Evolutionary conservation across 1,140 invertebrate species (phyloP).

Genomic region (Apis laboriosa): DNA sequence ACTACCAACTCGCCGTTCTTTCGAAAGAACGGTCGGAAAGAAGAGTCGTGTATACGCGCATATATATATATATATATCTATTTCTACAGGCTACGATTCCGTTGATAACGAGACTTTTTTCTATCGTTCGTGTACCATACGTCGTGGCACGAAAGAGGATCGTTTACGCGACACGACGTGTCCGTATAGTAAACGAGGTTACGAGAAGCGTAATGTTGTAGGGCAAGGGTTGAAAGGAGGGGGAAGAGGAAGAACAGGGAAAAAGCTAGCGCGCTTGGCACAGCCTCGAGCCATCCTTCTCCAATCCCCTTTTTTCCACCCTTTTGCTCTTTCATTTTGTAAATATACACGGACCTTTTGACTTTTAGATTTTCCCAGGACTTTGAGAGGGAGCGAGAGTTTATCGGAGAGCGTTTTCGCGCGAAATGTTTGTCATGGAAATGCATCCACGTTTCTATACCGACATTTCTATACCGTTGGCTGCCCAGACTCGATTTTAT

Average conservation of each 20-base stretch:
- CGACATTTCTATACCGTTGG: not conserved
- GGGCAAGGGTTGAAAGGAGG: not conserved
- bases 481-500: not conserved
- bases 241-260: not conserved
- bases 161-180: constrained; percentile 9
- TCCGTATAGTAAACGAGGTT: constrained; percentile 36
- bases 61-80: not conserved
- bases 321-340: not conserved
- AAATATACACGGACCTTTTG: constrained; percentile 37
- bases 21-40: not conserved
- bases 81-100: not conserved
- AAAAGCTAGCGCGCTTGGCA: not conserved
- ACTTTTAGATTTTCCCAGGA: constrained; percentile 20
- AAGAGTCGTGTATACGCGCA: not conserved
- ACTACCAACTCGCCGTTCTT: not conserved
- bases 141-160: not conserved
- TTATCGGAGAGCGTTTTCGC: constrained; percentile 1
- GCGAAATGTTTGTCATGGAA: constrained; percentile 30
- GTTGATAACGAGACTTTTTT: constrained; percentile 2
- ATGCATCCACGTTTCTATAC: not conserved
- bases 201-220: not conserved
- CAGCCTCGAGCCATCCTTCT: not conserved
- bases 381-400: not conserved
- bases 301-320: not conserved
- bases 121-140: not conserved